A percentile compares a stretch with the other conserved stretches of the same genome.
Evolutionary conservation across 2,888 invertebrate genomes (phyloP).

Genomic region (Zygaena filipendulae): DNA sequence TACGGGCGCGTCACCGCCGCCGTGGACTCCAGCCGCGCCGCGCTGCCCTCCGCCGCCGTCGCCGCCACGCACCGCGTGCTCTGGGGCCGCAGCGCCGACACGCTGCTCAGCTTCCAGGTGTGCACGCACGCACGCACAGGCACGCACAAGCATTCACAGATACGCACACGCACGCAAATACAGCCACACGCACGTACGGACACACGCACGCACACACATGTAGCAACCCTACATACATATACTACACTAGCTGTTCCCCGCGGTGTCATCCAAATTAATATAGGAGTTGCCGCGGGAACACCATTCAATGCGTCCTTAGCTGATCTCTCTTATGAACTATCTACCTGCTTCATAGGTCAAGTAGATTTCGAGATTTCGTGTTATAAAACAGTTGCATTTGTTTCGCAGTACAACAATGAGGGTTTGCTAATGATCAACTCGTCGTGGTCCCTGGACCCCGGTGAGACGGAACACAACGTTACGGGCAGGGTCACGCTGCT

Average conservation of each 20-base stretch:
- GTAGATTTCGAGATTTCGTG: too few relatives aligned
- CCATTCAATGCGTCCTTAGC: too few relatives aligned
- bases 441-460: conserved; percentile 72
- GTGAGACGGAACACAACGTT: conserved; percentile 68
- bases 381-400: too few relatives aligned
- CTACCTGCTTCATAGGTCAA: too few relatives aligned
- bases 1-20: conserved; percentile 52
- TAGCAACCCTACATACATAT: too few relatives aligned
- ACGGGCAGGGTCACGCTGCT: conserved; percentile 73
- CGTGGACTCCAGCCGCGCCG: conserved; percentile 56
- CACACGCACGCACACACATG: conserved; percentile 13
- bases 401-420: conserved; percentile 75
- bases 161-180: conserved; percentile 15
- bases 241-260: too few relatives aligned
- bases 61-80: conserved; percentile 50
- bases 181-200: too few relatives aligned
- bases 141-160: too few relatives aligned
- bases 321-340: too few relatives aligned
- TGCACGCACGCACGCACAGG: conserved; percentile 13
- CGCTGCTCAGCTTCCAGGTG: conserved; percentile 57
- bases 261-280: too few relatives aligned
- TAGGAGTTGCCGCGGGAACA: too few relatives aligned
- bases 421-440: conserved; percentile 76
- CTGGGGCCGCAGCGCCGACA: conserved; percentile 61
- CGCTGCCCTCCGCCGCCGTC: conserved; percentile 49